Evolutionary conservation across 2,797 vertebrate genomes (phyloP).

Genomic region (Poecile montanus): DNA sequence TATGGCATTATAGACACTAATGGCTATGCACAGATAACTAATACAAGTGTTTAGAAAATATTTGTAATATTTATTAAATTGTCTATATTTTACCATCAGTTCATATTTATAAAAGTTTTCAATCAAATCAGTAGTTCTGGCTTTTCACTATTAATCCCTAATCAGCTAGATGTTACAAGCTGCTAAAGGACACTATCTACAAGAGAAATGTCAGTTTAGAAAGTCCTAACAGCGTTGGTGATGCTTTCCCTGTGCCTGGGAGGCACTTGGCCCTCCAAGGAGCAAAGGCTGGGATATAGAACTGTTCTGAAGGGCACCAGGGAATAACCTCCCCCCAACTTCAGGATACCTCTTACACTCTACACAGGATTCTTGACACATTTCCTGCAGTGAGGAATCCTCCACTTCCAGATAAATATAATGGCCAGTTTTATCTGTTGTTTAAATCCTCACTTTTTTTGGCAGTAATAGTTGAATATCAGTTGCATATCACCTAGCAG

Average conservation of each 20-base stretch:
- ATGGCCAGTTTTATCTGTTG: background rate
- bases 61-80: background rate
- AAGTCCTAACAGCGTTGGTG: background rate
- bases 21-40: background rate
- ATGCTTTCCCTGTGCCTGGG: background rate
- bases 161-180: background rate
- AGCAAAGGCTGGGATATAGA: background rate
- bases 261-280: background rate
- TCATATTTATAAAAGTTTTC: background rate
- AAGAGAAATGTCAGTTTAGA: background rate
- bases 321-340: accelerated
- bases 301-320: background rate
- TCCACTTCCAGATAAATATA: background rate
- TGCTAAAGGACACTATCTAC: background rate
- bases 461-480: background rate
- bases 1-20: background rate
- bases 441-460: background rate
- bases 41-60: background rate
- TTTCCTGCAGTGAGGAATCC: background rate
- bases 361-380: background rate
- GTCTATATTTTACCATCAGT: background rate
- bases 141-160: background rate
- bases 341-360: background rate
- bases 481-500: background rate
- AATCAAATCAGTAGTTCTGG: background rate